phyloP scores from a whole-genome alignment of 2,113 vertebrate genomes.

The Tapirus terrestris region DNA sequence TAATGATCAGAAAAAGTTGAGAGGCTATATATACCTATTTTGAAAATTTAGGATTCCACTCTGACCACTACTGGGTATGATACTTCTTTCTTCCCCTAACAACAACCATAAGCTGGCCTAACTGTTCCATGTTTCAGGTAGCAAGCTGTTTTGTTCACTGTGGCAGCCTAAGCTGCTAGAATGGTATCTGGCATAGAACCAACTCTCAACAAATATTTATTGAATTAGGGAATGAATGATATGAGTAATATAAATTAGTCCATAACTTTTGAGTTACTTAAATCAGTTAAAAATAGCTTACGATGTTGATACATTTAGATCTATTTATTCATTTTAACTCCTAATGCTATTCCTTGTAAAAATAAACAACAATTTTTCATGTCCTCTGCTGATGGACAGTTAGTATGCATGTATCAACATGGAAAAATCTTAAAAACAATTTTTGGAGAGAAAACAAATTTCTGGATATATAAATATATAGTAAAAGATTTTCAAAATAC shows the following conservation, averaged over 20 bases:
- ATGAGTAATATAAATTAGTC: slow-evolving; percentile 12
- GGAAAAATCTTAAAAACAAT: neutral
- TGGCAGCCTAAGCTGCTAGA: neutral
- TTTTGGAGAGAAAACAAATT: neutral
- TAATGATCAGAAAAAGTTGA: neutral
- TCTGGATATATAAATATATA: neutral
- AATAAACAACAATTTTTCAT: slow-evolving; percentile 6
- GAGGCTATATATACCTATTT: neutral
- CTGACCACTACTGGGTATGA: neutral
- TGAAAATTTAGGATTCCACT: neutral
- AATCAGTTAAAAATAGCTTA: neutral
- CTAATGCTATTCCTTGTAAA: neutral
- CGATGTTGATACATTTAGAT: neutral
- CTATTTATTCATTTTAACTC: neutral
- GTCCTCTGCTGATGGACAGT: neutral
- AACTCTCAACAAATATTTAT: neutral
- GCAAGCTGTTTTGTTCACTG: neutral
- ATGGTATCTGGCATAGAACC: neutral
- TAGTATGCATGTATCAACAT: neutral
- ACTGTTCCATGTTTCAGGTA: no score
- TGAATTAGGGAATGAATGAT: neutral
- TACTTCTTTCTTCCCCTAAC: neutral
- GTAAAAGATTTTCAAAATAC: neutral
- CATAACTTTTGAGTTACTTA: neutral
- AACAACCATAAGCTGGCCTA: neutral